phyloP scores from a whole-genome alignment of 2,113 vertebrate species.

The Mandrillus leucophaeus region DNA sequence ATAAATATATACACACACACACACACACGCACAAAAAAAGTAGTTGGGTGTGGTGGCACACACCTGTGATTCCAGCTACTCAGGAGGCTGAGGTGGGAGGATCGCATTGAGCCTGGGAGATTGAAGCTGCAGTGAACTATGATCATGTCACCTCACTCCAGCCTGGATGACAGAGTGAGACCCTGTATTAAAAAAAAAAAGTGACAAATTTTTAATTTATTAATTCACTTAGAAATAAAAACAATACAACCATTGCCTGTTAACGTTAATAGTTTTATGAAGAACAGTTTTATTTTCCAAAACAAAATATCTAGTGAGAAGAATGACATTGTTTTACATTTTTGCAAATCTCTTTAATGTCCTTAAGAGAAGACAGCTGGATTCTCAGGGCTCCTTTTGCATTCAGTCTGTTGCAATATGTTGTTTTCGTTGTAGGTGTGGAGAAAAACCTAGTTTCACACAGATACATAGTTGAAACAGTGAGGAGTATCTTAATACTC shows the following conservation, averaged over 20 bases:
- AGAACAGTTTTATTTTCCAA: not conserved
- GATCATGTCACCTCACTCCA: too few species aligned
- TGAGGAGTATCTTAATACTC: not conserved
- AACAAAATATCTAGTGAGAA: not conserved
- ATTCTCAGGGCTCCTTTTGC: not conserved
- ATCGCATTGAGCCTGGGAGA: too few species aligned
- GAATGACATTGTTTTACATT: not conserved
- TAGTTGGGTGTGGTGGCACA: too few species aligned
- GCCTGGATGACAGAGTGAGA: too few species aligned
- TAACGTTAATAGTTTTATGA: not conserved
- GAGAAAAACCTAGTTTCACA: not conserved
- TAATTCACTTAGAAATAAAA: not conserved
- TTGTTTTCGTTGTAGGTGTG: not conserved
- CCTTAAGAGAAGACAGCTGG: not conserved
- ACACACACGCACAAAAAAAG: too few species aligned
- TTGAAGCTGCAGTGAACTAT: too few species aligned
- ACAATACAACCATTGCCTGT: not conserved
- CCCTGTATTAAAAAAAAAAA: not conserved
- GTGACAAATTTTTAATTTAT: not conserved
- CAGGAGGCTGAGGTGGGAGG: too few species aligned
- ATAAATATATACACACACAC: too few species aligned
- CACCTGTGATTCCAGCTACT: too few species aligned
- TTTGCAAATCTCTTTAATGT: not conserved
- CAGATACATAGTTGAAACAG: not conserved
- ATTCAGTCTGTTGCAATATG: not conserved